Conservation (phyloP, 1,140 invertebrate species). For the Ctenoplectra terminalis region DNA sequence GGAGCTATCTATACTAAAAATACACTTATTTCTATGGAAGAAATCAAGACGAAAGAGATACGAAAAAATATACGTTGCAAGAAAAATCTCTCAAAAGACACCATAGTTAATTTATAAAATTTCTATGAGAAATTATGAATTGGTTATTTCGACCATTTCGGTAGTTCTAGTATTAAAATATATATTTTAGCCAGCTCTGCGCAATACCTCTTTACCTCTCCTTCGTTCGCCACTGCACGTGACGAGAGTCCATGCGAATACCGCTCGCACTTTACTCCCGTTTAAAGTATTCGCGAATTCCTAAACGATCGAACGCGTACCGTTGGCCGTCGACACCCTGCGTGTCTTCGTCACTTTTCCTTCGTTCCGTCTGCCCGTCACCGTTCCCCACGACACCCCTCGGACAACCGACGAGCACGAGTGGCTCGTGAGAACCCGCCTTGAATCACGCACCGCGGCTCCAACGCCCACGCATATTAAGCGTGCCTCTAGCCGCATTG, state of each 20-base stretch:
- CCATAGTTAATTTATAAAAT: too few species aligned
- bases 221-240: conserved; percentile 1
- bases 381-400: not conserved
- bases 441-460: conserved; percentile 74
- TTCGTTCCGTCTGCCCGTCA: conserved; percentile 17
- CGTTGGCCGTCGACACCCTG: conserved; percentile 46
- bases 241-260: conserved; percentile 10
- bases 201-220: too few species aligned
- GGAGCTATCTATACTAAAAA: too few species aligned
- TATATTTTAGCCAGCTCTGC: too few species aligned
- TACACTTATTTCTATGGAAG: too few species aligned
- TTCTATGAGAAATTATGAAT: too few species aligned
- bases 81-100: too few species aligned
- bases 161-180: too few species aligned
- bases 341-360: conserved; percentile 51
- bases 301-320: conserved; percentile 60
- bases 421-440: conserved; percentile 75
- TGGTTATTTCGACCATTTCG: too few species aligned
- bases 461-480: conserved; percentile 78
- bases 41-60: too few species aligned
- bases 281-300: conserved; percentile 67
- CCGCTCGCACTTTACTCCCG: conserved; percentile 53
- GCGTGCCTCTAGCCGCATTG: conserved; percentile 66
- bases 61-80: too few species aligned
- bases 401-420: not conserved